These are phyloP conservation scores for Globicephala melas DNA, from an alignment of 2,113 vertebrate genomes.

Conservation along the genomic window DNA sequence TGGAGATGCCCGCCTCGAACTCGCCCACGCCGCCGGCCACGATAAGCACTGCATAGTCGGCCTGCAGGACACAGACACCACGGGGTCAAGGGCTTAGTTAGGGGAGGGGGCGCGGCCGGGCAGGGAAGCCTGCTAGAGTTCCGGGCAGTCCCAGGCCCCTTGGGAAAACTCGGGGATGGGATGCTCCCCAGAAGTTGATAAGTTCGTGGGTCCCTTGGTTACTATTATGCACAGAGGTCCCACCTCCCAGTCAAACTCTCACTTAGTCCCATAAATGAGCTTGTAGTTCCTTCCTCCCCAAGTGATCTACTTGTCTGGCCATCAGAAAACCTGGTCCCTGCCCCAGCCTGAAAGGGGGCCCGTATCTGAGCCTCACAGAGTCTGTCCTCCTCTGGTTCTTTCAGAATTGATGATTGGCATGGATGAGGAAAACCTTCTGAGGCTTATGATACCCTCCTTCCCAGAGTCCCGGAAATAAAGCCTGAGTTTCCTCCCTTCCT, in stretches of 20 bases:
- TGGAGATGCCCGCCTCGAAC: constrained; percentile 82
- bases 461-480: neutral
- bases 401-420: neutral
- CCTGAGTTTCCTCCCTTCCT: neutral
- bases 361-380: neutral
- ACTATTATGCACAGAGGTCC: fast-evolving
- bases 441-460: neutral
- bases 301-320: neutral
- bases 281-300: neutral
- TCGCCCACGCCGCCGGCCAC: constrained; percentile 72
- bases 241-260: neutral
- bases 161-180: neutral
- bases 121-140: neutral
- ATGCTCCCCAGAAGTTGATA: neutral
- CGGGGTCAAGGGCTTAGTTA: neutral
- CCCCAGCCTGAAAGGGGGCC: neutral
- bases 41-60: constrained; percentile 79
- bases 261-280: neutral
- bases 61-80: constrained; percentile 50
- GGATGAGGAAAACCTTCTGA: neutral
- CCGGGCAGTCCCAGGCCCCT: too few relatives aligned
- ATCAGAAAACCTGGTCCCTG: neutral
- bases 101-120: fast-evolving
- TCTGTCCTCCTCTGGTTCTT: neutral
- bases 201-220: neutral